Evolutionary conservation across 2,113 vertebrate genomes (phyloP), one percentile per base, ranked within the genome.

Genomic region (Alouatta palliata): DNA sequence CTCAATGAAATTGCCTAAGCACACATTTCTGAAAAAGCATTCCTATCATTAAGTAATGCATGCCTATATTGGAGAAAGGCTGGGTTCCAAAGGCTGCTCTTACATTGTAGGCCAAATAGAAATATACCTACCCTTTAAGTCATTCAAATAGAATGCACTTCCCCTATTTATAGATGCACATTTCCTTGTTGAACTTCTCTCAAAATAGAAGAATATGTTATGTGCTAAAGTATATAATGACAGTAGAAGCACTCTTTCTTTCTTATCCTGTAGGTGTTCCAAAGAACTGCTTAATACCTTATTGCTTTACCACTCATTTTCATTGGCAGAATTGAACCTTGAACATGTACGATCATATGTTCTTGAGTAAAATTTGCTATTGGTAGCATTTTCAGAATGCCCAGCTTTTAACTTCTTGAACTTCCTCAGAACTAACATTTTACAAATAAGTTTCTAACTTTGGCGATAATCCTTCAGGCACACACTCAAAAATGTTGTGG

Each of bases 251-350:
- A 21, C 6, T 17, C 49, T 27, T 40, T 52, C 27, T n/a, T 49
- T 21, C 9, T 3, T 12, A 23, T 5, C 1, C 11, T 0, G 2
- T 12, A 68, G 10, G 6, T 80, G 25, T 40, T 75, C 20, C 3
- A 21, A 25, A 47, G 32, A 56, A 20, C 14, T 37, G 47, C 25
- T 45, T 47, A 40, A 16, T n/a, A 25, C 2, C 30, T 49, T 49
- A 43, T 5, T 54, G 7, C 30, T 90, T 61, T 58, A 25, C 21
- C 9, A 52, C 14, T 61, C 21, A 52, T n/a, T 76, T 32, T 43
- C n/a, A 13, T 61, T 32, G 77, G 35, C 30, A 84, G 68, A 83
- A 17, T 19, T 12, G 7, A 89, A 75, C 37, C 30, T 35, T 80
- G 43, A 56, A 30, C 37, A 17, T 4, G 16, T 23, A 52, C 27